A percentile compares a stretch with the other conserved stretches of the same genome.
These are phyloP conservation scores for Danio kyathit DNA, from an alignment of 2,797 vertebrate genomes.

Conservation along the genomic window DNA sequence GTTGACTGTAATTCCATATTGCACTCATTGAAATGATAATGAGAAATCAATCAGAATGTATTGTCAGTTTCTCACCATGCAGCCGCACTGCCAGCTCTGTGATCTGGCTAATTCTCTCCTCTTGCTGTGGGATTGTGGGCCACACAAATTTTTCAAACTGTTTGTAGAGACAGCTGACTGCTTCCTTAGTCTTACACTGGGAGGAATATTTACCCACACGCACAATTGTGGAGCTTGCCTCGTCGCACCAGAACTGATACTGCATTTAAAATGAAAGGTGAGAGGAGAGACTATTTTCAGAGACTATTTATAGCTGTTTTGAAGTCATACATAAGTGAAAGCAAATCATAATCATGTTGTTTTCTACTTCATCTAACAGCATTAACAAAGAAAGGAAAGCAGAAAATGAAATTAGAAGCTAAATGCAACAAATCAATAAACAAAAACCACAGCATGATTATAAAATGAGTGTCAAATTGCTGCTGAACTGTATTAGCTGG, in stretches of 20 bases:
- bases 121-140: constrained; percentile 87
- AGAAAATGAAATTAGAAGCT: background rate
- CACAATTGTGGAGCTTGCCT: constrained; percentile 86
- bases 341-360: background rate
- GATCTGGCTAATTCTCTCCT: constrained; percentile 87
- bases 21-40: background rate
- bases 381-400: background rate
- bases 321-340: background rate
- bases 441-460: background rate
- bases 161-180: constrained; percentile 83
- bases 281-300: constrained; percentile 7
- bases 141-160: constrained; percentile 92
- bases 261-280: constrained; percentile 62
- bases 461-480: background rate
- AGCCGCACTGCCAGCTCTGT: constrained; percentile 82
- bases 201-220: constrained; percentile 87
- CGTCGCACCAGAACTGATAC: constrained; percentile 93
- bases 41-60: background rate
- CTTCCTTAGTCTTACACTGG: constrained; percentile 86
- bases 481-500: background rate
- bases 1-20: background rate
- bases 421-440: background rate
- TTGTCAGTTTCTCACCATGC: constrained; percentile 78
- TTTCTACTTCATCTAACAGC: background rate
- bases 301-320: constrained; percentile 11